These are phyloP conservation scores for Idaea biselata DNA, from an alignment of 2,888 invertebrate species.

Conservation along the genomic window DNA sequence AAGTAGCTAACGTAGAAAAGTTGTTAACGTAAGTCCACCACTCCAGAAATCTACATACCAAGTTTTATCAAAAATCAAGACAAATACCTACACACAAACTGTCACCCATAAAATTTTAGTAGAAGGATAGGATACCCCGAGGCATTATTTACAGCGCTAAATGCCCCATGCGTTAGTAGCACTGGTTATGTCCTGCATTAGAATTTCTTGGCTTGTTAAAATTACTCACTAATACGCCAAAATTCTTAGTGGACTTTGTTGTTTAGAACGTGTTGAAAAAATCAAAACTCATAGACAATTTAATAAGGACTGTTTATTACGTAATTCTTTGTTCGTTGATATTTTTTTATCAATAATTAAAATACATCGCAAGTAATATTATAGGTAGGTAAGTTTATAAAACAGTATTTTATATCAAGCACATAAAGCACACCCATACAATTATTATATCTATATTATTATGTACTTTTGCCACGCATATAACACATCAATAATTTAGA, in stretches of 20 bases:
- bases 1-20: no score
- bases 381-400: neutral
- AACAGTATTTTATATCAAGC: neutral
- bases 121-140: no score
- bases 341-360: constrained; percentile 15
- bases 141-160: no score
- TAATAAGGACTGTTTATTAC: constrained; percentile 61
- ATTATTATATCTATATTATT: neutral
- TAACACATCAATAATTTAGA: constrained; percentile 6
- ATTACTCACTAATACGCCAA: neutral
- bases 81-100: no score
- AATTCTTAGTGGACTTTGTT: neutral
- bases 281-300: constrained; percentile 35
- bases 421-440: neutral
- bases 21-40: no score
- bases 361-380: constrained; percentile 18
- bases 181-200: no score
- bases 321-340: constrained; percentile 63
- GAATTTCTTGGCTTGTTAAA: no score
- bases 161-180: no score
- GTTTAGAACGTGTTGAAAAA: constrained; percentile 14
- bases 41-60: no score
- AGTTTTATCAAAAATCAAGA: no score
- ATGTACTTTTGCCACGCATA: neutral
- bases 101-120: no score